Evolutionary conservation across 2,797 vertebrate genomes (phyloP).

Genomic region (Adelosebastes latens): DNA sequence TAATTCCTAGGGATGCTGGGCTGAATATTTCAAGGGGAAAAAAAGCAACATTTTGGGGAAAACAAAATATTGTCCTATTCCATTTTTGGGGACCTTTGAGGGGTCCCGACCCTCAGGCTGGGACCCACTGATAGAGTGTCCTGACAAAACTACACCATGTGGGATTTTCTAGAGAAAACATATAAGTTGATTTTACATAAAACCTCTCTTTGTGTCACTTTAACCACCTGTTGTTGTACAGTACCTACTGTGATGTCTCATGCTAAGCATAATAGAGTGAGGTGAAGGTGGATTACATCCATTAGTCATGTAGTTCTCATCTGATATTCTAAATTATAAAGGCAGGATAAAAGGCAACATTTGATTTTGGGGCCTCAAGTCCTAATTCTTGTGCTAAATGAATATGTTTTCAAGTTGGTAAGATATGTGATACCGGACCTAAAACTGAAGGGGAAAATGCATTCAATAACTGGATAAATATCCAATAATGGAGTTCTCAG

Average conservation of each 20-base stretch:
- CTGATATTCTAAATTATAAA: background rate
- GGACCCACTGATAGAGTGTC: background rate
- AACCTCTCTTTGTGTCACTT: background rate
- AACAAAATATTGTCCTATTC: no score
- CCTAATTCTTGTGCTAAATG: background rate
- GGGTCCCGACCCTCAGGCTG: background rate
- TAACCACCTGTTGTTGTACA: background rate
- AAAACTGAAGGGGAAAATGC: background rate
- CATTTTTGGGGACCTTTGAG: no score
- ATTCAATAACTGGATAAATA: background rate
- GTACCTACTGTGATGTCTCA: no score
- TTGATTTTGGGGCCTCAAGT: background rate
- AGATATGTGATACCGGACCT: background rate
- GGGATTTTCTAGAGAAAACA: background rate
- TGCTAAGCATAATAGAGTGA: background rate
- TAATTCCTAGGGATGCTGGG: no score
- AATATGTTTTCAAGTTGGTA: background rate
- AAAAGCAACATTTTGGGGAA: no score
- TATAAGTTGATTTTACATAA: background rate
- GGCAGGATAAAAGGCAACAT: background rate
- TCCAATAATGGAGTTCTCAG: conserved; percentile 1
- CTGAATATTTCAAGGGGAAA: no score
- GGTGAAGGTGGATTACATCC: background rate
- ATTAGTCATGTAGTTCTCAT: background rate
- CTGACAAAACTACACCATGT: background rate